phyloP scores from a whole-genome alignment of 2,797 vertebrate genomes.

The Ispidina lecontei region DNA sequence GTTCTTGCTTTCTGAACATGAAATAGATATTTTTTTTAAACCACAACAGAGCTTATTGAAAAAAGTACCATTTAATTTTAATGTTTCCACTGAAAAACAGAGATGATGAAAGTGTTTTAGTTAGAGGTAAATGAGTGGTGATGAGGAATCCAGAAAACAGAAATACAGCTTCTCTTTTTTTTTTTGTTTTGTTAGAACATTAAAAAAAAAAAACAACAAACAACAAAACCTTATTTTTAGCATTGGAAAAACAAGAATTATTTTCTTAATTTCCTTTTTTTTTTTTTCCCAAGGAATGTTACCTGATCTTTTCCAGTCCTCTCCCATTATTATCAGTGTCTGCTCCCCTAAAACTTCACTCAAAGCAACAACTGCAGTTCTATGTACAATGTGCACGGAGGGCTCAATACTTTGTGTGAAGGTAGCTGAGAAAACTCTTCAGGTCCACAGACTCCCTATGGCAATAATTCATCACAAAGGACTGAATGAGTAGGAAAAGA shows the following conservation, averaged over 20 bases:
- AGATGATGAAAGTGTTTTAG: background rate
- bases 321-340: background rate
- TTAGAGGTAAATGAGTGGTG: background rate
- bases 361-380: background rate
- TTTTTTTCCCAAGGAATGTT: background rate
- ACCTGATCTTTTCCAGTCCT: background rate
- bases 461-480: background rate
- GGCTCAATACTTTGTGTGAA: background rate
- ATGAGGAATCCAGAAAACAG: background rate
- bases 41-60: background rate
- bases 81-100: background rate
- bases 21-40: background rate
- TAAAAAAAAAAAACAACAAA: background rate
- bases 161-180: background rate
- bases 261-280: background rate
- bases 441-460: background rate
- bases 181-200: background rate
- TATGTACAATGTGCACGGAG: background rate
- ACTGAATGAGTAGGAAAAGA: background rate
- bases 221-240: background rate
- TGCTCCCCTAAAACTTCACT: background rate
- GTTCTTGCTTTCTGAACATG: background rate
- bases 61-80: background rate
- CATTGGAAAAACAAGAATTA: background rate
- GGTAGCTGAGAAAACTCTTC: background rate